These are phyloP conservation scores for Tetrapedia diversipes DNA, from an alignment of 2,888 invertebrate species.

Conservation along the genomic window DNA sequence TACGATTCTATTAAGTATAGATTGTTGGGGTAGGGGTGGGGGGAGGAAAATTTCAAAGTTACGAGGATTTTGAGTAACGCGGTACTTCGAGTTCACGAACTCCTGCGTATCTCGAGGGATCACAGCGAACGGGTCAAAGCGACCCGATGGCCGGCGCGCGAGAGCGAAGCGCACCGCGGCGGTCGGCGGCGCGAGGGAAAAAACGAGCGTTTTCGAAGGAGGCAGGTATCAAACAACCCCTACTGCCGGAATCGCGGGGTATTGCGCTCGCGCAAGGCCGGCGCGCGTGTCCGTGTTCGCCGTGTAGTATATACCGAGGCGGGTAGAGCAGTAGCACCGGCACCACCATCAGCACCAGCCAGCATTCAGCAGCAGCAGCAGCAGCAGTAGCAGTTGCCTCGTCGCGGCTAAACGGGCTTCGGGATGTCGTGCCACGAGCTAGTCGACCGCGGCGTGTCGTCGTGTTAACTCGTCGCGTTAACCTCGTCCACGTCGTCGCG, in stretches of 20 bases:
- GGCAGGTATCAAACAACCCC: slow-evolving; percentile 70
- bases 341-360: slow-evolving; percentile 69
- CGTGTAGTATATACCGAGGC: slow-evolving; percentile 64
- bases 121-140: too few relatives aligned
- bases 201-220: slow-evolving; percentile 56
- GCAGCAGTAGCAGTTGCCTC: slow-evolving; percentile 67
- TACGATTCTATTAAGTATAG: too few relatives aligned
- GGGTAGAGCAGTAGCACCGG: slow-evolving; percentile 70
- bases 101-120: too few relatives aligned
- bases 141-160: too few relatives aligned
- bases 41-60: too few relatives aligned
- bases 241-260: slow-evolving; percentile 66
- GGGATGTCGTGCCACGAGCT: slow-evolving; percentile 68
- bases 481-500: slow-evolving; percentile 38
- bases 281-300: slow-evolving; percentile 74
- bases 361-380: slow-evolving; percentile 69
- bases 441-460: slow-evolving; percentile 73
- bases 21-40: too few relatives aligned
- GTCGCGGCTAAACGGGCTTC: slow-evolving; percentile 65
- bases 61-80: too few relatives aligned
- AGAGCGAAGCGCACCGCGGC: too few relatives aligned
- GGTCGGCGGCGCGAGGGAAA: background rate
- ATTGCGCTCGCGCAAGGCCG: slow-evolving; percentile 75
- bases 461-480: too few relatives aligned
- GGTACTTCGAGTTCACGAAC: too few relatives aligned